Evolutionary conservation across 2,888 invertebrate species (phyloP).

Genomic region (Pteria penguin): DNA sequence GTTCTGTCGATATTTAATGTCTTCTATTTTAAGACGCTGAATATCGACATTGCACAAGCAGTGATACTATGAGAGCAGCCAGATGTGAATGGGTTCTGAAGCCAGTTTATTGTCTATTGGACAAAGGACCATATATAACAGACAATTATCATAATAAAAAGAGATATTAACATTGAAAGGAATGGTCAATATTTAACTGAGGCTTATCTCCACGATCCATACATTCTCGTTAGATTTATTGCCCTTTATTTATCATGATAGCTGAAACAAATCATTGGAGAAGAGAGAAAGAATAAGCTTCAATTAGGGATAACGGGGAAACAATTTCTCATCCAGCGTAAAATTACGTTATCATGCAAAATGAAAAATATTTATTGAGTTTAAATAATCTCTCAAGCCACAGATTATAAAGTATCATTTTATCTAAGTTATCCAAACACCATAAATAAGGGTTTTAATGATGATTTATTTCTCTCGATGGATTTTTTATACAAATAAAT

Average conservation of each 20-base stretch:
- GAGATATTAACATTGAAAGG: neutral
- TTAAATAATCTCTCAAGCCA: conserved; percentile 42
- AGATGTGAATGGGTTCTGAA: too few relatives aligned
- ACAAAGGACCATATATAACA: too few relatives aligned
- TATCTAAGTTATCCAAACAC: conserved; percentile 30
- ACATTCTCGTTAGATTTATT: neutral
- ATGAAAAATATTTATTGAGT: conserved; percentile 41
- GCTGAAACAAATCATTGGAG: neutral
- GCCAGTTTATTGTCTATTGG: too few relatives aligned
- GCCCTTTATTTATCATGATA: neutral
- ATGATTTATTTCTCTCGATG: conserved; percentile 30
- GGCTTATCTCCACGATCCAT: neutral
- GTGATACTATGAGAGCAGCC: too few relatives aligned
- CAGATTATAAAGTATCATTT: conserved; percentile 26
- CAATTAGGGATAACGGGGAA: conserved; percentile 23
- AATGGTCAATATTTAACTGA: neutral
- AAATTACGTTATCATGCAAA: neutral
- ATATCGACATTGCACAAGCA: too few relatives aligned
- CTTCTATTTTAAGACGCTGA: too few relatives aligned
- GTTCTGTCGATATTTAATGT: too few relatives aligned
- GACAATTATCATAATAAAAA: neutral
- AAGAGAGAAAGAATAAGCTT: neutral
- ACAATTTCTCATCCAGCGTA: neutral
- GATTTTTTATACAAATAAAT: conserved; percentile 21
- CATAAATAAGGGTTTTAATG: conserved; percentile 31